Evolutionary conservation across 2,888 invertebrate genomes (phyloP), one percentile per base, ranked within the genome.

Genomic region (Nomada ruficornis): DNA sequence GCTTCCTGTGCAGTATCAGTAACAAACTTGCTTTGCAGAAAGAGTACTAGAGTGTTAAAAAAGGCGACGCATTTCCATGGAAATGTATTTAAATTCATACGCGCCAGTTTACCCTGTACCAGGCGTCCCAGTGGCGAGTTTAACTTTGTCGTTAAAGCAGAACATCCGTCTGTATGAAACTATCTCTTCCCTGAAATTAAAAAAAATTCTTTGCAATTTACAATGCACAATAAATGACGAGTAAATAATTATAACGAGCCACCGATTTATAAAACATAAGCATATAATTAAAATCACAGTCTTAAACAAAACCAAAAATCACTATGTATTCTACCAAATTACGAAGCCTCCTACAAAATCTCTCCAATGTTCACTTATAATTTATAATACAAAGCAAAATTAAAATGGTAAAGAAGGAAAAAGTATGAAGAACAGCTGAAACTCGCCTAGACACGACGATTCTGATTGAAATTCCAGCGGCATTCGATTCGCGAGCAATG

Each of bases 151-250:
- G 72, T 69, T 76, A 71, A 75, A 75, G 50, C 69, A 23, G 68
- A 50, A 13, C 74, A 23, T 68, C 36, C 55, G 11, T 68, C 68
- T 10, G 23, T 15, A 13, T 42, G 42, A 55, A 55, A 60, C 47
- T 29, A 50, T 50, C 20, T 29, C 26, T 15, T 10, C 23, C 20
- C 18, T 11, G 23, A 18, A 54, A 23, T 36, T 4, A 1, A 15
- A 23, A 2, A 65, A 26, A 13, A 13, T 15, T 9, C 7, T 79
- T 81, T 69, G 69, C 73, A 73, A 81, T 73, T 81, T 73, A 72
- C 72, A 55, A 57, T 26, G 62, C 29, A 74, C 47, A 64, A 63
- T 36, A 36, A 36, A 36, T 36, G 36, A 36, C 9, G 36, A 36
- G 5, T 0, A 36, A 7, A 36, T 36, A 7, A 36, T 36, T 36